These are phyloP conservation scores for Melanotaenia duboulayi DNA, from an alignment of 2,113 vertebrate genomes.

Conservation along the genomic window DNA sequence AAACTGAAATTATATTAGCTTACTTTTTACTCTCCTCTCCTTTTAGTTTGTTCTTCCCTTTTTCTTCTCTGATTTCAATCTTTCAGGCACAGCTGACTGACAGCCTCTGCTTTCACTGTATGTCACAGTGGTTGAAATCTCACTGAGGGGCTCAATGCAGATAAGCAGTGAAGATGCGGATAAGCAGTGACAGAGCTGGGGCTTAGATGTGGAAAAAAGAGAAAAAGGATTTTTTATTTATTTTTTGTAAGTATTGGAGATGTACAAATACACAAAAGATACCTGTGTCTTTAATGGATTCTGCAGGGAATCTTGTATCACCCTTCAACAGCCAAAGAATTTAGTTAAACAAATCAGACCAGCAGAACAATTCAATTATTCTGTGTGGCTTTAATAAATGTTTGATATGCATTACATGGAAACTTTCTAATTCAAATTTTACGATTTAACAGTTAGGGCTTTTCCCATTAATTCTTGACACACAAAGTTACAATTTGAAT, in stretches of 20 bases:
- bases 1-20: constrained; percentile 67
- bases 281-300: constrained; percentile 94
- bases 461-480: constrained; percentile 84
- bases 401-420: constrained; percentile 83
- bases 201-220: constrained; percentile 66
- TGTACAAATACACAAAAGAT: constrained; percentile 90
- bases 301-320: constrained; percentile 94
- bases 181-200: constrained; percentile 85
- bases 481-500: constrained; percentile 77
- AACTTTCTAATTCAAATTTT: constrained; percentile 80
- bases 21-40: constrained; percentile 3
- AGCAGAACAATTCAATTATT: constrained; percentile 98
- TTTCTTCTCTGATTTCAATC: constrained; percentile 69
- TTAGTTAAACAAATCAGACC: constrained; percentile 93
- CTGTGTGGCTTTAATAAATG: constrained; percentile 94
- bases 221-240: constrained; percentile 69
- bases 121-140: constrained; percentile 81
- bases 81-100: constrained; percentile 81
- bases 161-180: constrained; percentile 90
- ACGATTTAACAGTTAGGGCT: constrained; percentile 82
- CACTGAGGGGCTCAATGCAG: constrained; percentile 71
- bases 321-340: constrained; percentile 91
- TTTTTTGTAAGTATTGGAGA: constrained; percentile 84
- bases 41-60: constrained; percentile 28
- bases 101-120: constrained; percentile 80